Conservation (phyloP, 2,797 vertebrate species). For the Premnoplex brunnescens region DNA sequence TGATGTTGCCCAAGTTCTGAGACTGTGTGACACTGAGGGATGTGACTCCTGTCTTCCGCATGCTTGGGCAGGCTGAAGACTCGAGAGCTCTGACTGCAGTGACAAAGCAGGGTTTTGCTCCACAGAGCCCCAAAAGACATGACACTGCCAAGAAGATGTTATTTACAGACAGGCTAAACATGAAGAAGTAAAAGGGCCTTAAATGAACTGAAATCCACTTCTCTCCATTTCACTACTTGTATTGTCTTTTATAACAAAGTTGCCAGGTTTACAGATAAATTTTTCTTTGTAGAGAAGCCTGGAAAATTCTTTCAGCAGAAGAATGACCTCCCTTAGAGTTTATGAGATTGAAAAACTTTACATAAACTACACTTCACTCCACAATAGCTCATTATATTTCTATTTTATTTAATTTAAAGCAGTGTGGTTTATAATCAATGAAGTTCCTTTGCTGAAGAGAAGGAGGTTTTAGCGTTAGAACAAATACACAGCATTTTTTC, state of each 20-base stretch:
- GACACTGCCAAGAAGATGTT: background rate
- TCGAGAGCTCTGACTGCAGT: background rate
- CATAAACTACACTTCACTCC: constrained; percentile 44
- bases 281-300: background rate
- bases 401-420: constrained; percentile 55
- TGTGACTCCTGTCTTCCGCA: background rate
- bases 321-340: constrained; percentile 7
- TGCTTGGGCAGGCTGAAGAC: background rate
- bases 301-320: constrained; percentile 25
- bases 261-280: background rate
- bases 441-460: constrained; percentile 8
- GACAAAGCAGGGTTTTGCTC: background rate
- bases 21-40: background rate
- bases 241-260: background rate
- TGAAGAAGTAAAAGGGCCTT: background rate
- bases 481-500: constrained; percentile 64
- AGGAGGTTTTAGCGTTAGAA: constrained; percentile 55
- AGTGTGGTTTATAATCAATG: constrained; percentile 32
- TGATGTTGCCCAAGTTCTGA: background rate
- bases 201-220: constrained; percentile 13
- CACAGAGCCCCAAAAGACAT: background rate
- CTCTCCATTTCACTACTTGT: background rate
- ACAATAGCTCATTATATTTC: constrained; percentile 54
- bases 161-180: constrained; percentile 32
- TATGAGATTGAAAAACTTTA: constrained; percentile 41